Conservation (phyloP, 1,140 invertebrate genomes). For the Plodia interpunctella region DNA sequence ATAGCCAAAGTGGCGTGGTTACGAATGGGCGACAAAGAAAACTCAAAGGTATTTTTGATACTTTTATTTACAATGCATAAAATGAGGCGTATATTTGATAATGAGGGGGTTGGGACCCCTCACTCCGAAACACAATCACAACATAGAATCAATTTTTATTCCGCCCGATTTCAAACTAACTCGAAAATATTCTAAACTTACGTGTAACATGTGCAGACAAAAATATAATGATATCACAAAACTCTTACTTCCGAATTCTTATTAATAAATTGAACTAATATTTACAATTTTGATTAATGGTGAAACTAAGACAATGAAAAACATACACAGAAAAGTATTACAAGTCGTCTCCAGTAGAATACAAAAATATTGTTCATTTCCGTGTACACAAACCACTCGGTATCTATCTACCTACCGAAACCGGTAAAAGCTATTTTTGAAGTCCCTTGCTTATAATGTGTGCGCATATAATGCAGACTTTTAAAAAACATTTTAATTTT, state of each 20-base stretch:
- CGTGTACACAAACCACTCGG: not conserved
- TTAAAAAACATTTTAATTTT: not conserved
- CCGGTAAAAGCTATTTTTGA: too few species aligned
- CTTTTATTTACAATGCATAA: constrained; percentile 29
- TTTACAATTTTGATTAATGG: constrained; percentile 52
- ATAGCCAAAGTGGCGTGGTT: not conserved
- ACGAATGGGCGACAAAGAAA: constrained; percentile 16
- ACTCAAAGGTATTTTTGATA: constrained; percentile 16
- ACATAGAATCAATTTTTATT: not conserved
- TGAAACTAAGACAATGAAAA: not conserved
- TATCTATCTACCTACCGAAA: too few species aligned
- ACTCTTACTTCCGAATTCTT: constrained; percentile 42
- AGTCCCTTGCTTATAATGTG: not conserved
- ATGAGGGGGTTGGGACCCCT: constrained; percentile 15
- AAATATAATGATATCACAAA: constrained; percentile 55
- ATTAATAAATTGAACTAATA: constrained; percentile 59
- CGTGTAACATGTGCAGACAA: constrained; percentile 25
- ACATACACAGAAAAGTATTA: not conserved
- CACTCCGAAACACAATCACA: constrained; percentile 23
- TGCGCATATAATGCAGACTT: not conserved
- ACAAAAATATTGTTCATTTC: constrained; percentile 13
- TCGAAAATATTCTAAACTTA: constrained; percentile 21
- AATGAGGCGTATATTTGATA: constrained; percentile 29
- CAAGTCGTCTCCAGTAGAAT: not conserved
- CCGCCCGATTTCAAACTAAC: constrained; percentile 16